These are phyloP conservation scores for Thelaira solivaga DNA, from an alignment of 2,888 invertebrate species.

Conservation along the genomic window DNA sequence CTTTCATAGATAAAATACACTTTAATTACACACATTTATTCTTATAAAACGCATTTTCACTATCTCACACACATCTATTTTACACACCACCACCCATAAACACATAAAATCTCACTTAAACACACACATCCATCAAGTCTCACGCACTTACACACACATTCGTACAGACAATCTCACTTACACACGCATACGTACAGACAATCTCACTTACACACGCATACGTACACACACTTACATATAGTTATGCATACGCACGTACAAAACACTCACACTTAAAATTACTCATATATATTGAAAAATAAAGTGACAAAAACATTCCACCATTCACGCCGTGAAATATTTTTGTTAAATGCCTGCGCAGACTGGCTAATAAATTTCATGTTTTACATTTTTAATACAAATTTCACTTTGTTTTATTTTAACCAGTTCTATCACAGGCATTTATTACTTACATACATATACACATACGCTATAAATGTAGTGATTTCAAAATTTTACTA, in stretches of 20 bases:
- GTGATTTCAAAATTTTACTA: background rate
- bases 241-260: constrained; percentile 17
- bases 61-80: constrained; percentile 25
- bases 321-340: constrained; percentile 48
- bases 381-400: background rate
- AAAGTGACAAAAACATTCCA: no score
- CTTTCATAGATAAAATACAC: background rate
- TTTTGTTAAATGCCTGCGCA: background rate
- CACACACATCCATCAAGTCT: constrained; percentile 37
- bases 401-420: background rate
- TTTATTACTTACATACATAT: no score
- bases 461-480: constrained; percentile 14
- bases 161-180: constrained; percentile 24
- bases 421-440: constrained; percentile 8
- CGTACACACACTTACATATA: constrained; percentile 25
- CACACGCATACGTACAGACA: constrained; percentile 19
- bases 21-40: background rate
- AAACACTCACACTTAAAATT: no score
- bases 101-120: background rate
- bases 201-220: constrained; percentile 21
- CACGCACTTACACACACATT: constrained; percentile 28
- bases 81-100: constrained; percentile 29
- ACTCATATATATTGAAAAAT: no score
- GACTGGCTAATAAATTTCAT: constrained; percentile 7
- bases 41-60: background rate